Evolutionary conservation across 2,888 invertebrate genomes (phyloP), one percentile per base, ranked within the genome.

Genomic region (Pheosia tremula): DNA sequence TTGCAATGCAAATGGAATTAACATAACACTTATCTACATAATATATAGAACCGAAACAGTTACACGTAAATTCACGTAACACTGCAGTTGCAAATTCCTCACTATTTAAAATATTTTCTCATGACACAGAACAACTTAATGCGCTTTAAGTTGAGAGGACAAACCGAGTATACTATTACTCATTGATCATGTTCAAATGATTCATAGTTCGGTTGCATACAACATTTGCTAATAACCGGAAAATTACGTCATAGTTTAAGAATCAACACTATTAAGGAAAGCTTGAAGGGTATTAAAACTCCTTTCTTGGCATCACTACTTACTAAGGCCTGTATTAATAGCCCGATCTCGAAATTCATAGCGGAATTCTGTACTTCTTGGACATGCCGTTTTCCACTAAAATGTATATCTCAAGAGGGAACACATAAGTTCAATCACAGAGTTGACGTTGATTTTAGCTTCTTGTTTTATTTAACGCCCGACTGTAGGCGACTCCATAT

Each of bases 121-220:
- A 63, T 67, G 59, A 64, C 62, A 66, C 63, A 64, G 59, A 63
- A 62, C 61, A 66, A 67, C 50, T 67, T 64, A 60, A 61, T 66
- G 24, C 24, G 24, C 24, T 67, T 37, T 62, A 66, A 69, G 66
- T 74, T 62, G 64, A 68, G 45, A 62, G 63, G 71, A 69, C 67
- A 68, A 67, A 66, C 64, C 59, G 61, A 61, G 67, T 66, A 67
- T 60, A 64, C 58, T 52, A 69, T 79, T 75, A 77, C 57, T 81
- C 80, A 81, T 72, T 63, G 67, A 75, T 72, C 59, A 61, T 58
- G 62, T 61, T 63, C 67, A 65, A 78, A 77, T 56, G 56, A 56
- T 41, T 56, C 79, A 80, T 71, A 67, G 60, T 65, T 64, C 59
- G 64, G 64, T 65, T 11, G 24, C 38, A n/a, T 8, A 49, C 49